Base-by-base conservation (phyloP, 2,888 invertebrate genomes). In the Athetis lepigone region DNA sequence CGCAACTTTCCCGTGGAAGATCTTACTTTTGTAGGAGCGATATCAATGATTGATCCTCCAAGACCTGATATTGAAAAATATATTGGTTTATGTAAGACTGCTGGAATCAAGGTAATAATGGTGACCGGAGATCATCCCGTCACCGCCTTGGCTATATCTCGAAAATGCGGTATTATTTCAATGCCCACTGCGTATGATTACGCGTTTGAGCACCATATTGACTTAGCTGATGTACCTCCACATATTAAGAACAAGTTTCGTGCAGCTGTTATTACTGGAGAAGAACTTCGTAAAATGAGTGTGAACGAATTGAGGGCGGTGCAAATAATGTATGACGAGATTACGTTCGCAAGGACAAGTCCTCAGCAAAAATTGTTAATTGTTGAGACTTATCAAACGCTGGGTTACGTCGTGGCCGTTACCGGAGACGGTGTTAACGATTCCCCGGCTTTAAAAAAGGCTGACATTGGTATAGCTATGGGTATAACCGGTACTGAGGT, bases 371-470 rank as follows among this genome's bases (percentile, higher is more conserved):
- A 97, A 77, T 81, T 97, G 45, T 90, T 95, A 42, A 97, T 97
- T 51, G 97, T 97, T 1, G 98, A 98, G 91, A 97, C 97, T 37
- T 97, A 97, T 84, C 98, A 98, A 87, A 90, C 97, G 57, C 92
- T 97, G 40, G 97, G 97, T 16, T 96, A 97, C 79, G 97, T 98
- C 66, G 98, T 98, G 43, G 97, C 98, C 11, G 98, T 98, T 0
- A 98, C 98, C 25, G 98, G 98, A 9, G 98, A 98, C 84, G 98
- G 98, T 40, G 98, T 98, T 0, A 98, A 98, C 81, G 98, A 98
- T 88, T 97, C 98, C 0, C 98, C 98, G 5, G 98, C 98, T 13
- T 91, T 98, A 57, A 98, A 98, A 85, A 97, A 97, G 89, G 98
- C 98, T 13, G 98, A 98, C 77, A 97, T 97, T 61, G 97, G 97